Evolutionary conservation across 2,113 vertebrate genomes (phyloP).

Genomic region (Spea multiplicata): DNA sequence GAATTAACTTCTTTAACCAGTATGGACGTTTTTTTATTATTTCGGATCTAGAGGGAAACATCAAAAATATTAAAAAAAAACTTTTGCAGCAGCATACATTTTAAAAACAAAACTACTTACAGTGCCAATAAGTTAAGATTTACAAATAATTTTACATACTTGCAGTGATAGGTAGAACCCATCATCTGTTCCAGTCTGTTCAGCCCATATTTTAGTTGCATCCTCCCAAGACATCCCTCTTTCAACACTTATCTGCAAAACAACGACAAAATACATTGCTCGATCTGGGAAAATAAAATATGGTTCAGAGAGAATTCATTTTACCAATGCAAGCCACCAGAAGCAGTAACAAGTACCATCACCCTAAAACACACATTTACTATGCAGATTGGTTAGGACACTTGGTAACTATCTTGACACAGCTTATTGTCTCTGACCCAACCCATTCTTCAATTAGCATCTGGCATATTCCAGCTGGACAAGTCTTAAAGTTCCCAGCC

Average conservation of each 20-base stretch:
- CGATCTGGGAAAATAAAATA: neutral
- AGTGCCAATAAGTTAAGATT: too few relatives aligned
- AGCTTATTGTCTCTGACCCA: too few relatives aligned
- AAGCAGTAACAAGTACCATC: too few relatives aligned
- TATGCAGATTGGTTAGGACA: too few relatives aligned
- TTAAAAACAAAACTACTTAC: too few relatives aligned
- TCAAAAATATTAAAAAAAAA: too few relatives aligned
- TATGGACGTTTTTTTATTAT: constrained; percentile 94
- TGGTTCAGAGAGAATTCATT: neutral
- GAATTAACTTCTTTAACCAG: constrained; percentile 92
- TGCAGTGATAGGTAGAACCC: constrained; percentile 91
- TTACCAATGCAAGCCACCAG: neutral
- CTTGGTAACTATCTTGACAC: too few relatives aligned
- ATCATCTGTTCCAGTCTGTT: constrained; percentile 89
- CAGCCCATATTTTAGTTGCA: constrained; percentile 91
- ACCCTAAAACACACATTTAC: too few relatives aligned
- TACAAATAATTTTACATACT: constrained; percentile 54
- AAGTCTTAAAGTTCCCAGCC: too few relatives aligned
- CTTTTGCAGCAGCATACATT: too few relatives aligned
- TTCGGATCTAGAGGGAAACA: constrained; percentile 76
- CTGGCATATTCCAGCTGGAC: too few relatives aligned
- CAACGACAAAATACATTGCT: neutral
- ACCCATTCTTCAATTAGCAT: too few relatives aligned
- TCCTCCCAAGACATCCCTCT: constrained; percentile 98
- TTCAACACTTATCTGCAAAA: constrained; percentile 87